Percentiles rank a stretch among this genome's conserved stretches.
These are phyloP conservation scores for Doryteuthis pealeii DNA, from an alignment of 1,140 invertebrate species.

Conservation along the genomic window DNA sequence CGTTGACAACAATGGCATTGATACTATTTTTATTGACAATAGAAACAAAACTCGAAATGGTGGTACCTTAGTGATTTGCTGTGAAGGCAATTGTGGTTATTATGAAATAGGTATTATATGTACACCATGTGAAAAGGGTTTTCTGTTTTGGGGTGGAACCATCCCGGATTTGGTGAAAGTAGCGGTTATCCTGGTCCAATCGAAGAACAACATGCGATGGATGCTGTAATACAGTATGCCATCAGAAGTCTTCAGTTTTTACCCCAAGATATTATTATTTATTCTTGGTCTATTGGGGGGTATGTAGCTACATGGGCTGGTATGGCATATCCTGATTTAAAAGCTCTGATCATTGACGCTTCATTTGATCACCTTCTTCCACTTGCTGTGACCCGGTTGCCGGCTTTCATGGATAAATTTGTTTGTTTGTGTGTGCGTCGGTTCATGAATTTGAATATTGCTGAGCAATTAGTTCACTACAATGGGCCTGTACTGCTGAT, in stretches of 20 bases:
- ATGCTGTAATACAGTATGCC: constrained; percentile 93
- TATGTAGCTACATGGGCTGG: constrained; percentile 87
- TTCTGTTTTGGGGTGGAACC: constrained; percentile 96
- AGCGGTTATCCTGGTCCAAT: constrained; percentile 83
- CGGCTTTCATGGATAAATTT: constrained; percentile 22
- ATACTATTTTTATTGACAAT: constrained; percentile 86
- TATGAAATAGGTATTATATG: constrained; percentile 92
- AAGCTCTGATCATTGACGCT: constrained; percentile 83
- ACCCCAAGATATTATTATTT: constrained; percentile 82
- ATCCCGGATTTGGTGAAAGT: constrained; percentile 93
- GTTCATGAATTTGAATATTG: constrained; percentile 26
- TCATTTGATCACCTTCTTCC: constrained; percentile 93
- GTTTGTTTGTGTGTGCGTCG: constrained; percentile 9
- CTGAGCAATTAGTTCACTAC: constrained; percentile 52
- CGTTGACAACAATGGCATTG: constrained; percentile 82
- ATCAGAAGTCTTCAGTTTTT: constrained; percentile 79
- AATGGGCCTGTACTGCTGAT: constrained; percentile 81
- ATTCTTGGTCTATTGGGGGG: constrained; percentile 98
- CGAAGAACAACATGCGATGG: constrained; percentile 87
- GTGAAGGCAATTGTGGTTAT: constrained; percentile 97
- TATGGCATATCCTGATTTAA: constrained; percentile 85
- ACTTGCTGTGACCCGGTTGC: constrained; percentile 70
- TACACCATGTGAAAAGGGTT: constrained; percentile 84
- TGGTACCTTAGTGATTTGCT: constrained; percentile 79
- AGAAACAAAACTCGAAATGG: constrained; percentile 66